phyloP scores from a whole-genome alignment of 2,888 invertebrate genomes.

The Celastrina argiolus region DNA sequence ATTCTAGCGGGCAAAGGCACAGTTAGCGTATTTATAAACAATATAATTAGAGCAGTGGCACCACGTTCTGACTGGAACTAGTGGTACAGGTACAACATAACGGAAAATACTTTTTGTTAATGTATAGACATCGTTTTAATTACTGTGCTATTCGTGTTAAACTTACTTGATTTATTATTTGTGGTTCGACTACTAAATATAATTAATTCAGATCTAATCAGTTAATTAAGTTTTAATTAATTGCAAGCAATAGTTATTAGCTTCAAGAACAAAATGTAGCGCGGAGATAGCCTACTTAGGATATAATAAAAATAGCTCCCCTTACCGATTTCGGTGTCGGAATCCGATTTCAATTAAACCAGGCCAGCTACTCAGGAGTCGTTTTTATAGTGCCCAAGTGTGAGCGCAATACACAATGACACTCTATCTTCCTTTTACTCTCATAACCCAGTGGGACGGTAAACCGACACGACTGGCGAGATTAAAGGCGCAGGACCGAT shows the following conservation, averaged over 20 bases:
- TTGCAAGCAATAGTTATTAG: background rate
- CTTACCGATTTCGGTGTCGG: no score
- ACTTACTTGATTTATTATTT: background rate
- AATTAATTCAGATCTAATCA: background rate
- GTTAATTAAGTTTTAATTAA: background rate
- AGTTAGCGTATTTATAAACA: slow-evolving; percentile 10
- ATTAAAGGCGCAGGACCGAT: no score
- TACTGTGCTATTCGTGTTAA: background rate
- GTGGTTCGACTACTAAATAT: background rate
- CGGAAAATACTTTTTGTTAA: slow-evolving; percentile 8
- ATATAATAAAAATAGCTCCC: no score
- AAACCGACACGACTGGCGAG: no score
- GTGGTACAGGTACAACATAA: slow-evolving; percentile 2
- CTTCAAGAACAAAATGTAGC: background rate
- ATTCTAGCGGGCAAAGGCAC: background rate
- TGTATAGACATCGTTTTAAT: slow-evolving; percentile 11
- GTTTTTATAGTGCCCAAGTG: no score
- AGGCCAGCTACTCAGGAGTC: no score
- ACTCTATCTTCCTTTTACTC: no score
- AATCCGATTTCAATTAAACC: no score
- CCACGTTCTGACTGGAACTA: slow-evolving; percentile 1
- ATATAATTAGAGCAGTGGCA: slow-evolving; percentile 3
- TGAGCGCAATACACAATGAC: no score
- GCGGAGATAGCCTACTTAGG: no score
- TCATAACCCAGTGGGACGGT: no score